Percentiles rank a stretch among this genome's conserved stretches.
Conservation (phyloP, 2,888 invertebrate genomes). For the Acrobasis consociella region DNA sequence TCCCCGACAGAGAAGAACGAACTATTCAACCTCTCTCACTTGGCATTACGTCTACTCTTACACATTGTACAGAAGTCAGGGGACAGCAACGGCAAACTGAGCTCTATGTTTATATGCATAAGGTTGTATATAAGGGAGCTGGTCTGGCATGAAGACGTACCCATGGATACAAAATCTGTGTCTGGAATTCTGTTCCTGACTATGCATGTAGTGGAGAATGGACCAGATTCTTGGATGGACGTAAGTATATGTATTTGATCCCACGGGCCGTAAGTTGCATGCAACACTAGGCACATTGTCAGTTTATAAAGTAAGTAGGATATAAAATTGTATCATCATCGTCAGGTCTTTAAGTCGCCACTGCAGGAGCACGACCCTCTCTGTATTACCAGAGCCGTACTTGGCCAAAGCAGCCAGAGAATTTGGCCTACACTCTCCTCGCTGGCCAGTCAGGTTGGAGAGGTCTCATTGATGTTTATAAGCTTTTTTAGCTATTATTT, state of each 20-base stretch:
- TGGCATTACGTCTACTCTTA: constrained; percentile 53
- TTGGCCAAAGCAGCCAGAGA: too few relatives aligned
- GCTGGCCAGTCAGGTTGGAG: too few relatives aligned
- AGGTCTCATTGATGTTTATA: too few relatives aligned
- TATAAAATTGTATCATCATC: too few relatives aligned
- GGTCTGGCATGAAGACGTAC: constrained; percentile 75
- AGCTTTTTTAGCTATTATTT: too few relatives aligned
- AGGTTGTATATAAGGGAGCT: constrained; percentile 48
- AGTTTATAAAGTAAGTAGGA: too few relatives aligned
- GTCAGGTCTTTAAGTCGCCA: too few relatives aligned
- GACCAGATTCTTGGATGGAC: constrained; percentile 53
- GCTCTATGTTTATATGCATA: constrained; percentile 39
- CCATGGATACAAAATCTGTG: constrained; percentile 86
- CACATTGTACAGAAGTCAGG: constrained; percentile 57
- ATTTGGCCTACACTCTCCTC: too few relatives aligned
- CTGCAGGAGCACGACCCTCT: too few relatives aligned
- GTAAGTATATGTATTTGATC: constrained; percentile 45
- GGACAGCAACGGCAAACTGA: constrained; percentile 37
- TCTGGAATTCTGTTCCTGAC: constrained; percentile 82
- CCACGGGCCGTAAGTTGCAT: background rate
- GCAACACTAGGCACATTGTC: too few relatives aligned
- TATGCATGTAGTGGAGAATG: constrained; percentile 64
- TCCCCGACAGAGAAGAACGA: constrained; percentile 67
- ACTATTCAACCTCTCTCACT: constrained; percentile 58
- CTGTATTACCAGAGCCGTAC: too few relatives aligned